Base-by-base conservation (phyloP, 2,797 vertebrate species). In the Heteromormyrus szaboi region DNA sequence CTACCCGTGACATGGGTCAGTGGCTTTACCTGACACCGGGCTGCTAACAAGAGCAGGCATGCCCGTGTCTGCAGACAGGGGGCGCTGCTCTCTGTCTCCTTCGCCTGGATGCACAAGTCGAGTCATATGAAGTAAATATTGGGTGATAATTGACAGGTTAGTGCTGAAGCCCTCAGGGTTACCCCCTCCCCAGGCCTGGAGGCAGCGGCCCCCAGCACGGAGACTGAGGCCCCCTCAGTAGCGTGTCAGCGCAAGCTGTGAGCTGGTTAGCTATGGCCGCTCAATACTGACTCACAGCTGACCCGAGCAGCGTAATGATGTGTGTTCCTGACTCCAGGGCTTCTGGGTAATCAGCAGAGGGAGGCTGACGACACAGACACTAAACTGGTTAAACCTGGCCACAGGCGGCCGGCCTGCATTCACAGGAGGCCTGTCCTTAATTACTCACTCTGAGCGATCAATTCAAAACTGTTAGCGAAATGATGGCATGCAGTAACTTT, bases 321-420 rank as follows among this genome's bases (percentile, higher is more conserved):
- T 85, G 84, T 85, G 84, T 85, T 85, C 48, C 48, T 53, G 84
- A 53, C 25, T 46, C 19, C 37, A n/a, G 76, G 76, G 76, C 41
- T 81, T 46, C 8, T 81, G 76, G 37, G 17, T 46, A 90, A 90
- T 93, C 89, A 86, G 90, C 86, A 90, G 72, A 14, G 86, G 56
- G 86, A 48, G 86, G 56, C 89, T 79, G 89, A 92, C 92, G 84
- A 86, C 89, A 83, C 88, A 92, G 90, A 91, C 19, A 46, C 76
- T 81, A 81, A 81, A 44, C 76, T 44, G 41, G 17, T 81, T 81
- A 44, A 81, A 46, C 76, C 19, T 81, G 76, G 76, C 76, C 76
- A 46, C 41, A 9, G 76, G 76, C 76, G 14, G 76, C 76, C 19
- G 41, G 76, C 19, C 37, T 81, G 41, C 76, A 81, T 81, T 46